Evolutionary conservation across 2,797 vertebrate genomes (phyloP).

Genomic region (Euphonia xanthogaster): DNA sequence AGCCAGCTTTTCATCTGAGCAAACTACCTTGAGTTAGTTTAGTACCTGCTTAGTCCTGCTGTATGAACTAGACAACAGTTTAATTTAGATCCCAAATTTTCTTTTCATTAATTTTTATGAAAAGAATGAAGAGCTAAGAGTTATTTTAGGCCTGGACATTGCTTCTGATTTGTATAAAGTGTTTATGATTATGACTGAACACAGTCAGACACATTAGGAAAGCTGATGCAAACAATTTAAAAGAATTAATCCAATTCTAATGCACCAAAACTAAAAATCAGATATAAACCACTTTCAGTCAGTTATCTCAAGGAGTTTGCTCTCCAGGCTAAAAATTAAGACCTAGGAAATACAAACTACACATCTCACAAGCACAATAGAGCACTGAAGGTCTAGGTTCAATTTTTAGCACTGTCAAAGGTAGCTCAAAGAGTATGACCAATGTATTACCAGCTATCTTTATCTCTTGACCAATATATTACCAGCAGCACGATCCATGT

Average conservation of each 20-base stretch:
- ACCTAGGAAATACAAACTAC: background rate
- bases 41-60: background rate
- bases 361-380: background rate
- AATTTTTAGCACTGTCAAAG: background rate
- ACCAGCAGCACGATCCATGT: background rate
- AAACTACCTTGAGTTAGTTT: background rate
- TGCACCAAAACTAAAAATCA: background rate
- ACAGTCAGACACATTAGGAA: background rate
- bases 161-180: background rate
- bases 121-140: background rate
- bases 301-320: background rate
- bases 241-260: background rate
- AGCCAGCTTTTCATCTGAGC: background rate
- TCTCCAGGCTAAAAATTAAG: background rate
- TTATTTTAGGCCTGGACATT: background rate
- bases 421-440: background rate
- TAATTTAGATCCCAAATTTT: background rate
- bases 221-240: background rate
- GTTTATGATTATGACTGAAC: background rate
- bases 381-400: background rate
- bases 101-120: background rate
- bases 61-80: background rate
- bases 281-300: background rate
- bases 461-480: background rate
- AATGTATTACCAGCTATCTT: background rate